A percentile compares a stretch with the other conserved stretches of the same genome.
Evolutionary conservation across 2,797 vertebrate species (phyloP).

Genomic region (Muraenolepis orangiensis): DNA sequence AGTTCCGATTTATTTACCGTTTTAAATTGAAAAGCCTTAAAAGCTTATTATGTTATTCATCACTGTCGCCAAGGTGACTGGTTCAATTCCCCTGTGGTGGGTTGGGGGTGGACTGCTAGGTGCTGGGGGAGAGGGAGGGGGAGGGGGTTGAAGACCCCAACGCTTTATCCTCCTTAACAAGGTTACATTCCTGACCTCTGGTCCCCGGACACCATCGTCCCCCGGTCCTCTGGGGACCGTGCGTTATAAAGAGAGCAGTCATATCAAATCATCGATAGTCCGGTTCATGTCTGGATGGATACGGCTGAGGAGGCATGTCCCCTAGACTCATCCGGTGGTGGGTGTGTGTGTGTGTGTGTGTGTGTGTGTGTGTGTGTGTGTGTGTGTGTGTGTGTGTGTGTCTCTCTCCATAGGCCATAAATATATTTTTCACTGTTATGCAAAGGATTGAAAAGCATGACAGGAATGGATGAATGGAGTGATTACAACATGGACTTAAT

Average conservation of each 20-base stretch:
- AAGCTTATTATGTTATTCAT: constrained; percentile 40
- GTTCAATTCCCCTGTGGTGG: constrained; percentile 25
- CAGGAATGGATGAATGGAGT: too few relatives aligned
- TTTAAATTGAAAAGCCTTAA: too few relatives aligned
- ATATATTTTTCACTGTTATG: neutral
- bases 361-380: constrained; percentile 8
- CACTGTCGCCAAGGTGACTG: constrained; percentile 20
- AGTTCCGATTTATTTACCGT: neutral
- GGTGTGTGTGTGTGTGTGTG: neutral
- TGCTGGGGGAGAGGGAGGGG: constrained; percentile 12
- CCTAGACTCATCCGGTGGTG: neutral
- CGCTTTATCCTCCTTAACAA: constrained; percentile 38
- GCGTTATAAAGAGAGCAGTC: constrained; percentile 6
- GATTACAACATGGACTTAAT: too few relatives aligned
- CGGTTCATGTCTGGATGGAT: constrained; percentile 6
- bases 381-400: neutral
- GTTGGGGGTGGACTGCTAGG: neutral
- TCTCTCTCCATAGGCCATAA: too few relatives aligned
- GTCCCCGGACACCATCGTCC: constrained; percentile 15
- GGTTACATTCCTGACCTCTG: constrained; percentile 29
- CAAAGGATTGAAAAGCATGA: too few relatives aligned
- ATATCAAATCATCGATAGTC: constrained; percentile 14
- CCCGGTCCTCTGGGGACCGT: constrained; percentile 6
- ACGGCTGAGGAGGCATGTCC: neutral
- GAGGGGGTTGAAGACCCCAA: too few relatives aligned